Conservation (phyloP, 2,888 invertebrate genomes). For the Oscheius sp. region DNA sequence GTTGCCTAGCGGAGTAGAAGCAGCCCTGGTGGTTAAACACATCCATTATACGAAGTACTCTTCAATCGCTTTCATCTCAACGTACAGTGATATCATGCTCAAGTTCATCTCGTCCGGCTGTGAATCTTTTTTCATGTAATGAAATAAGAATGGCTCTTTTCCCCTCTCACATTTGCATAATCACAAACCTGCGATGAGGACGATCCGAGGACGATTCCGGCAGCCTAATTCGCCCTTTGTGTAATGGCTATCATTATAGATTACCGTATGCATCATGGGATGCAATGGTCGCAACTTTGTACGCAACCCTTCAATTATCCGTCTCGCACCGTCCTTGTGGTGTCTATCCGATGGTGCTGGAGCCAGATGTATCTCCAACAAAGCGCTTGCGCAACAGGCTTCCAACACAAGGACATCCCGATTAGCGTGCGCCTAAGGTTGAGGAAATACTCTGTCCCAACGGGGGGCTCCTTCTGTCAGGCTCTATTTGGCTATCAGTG, state of each 20-base stretch:
- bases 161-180: slow-evolving; percentile 25
- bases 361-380: slow-evolving; percentile 19
- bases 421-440: neutral
- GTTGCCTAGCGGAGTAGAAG: slow-evolving; percentile 15
- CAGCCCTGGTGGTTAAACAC: slow-evolving; percentile 23
- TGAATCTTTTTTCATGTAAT: slow-evolving; percentile 26
- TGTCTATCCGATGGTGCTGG: slow-evolving; percentile 11
- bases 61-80: slow-evolving; percentile 21
- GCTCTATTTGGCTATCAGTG: slow-evolving; percentile 37
- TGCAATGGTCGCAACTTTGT: slow-evolving; percentile 35
- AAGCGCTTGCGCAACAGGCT: slow-evolving; percentile 22
- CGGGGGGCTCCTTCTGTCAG: slow-evolving; percentile 31
- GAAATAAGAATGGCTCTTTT: neutral
- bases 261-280: slow-evolving; percentile 32
- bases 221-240: slow-evolving; percentile 36
- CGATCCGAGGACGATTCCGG: slow-evolving; percentile 27
- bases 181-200: neutral
- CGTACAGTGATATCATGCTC: slow-evolving; percentile 28
- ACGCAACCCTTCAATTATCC: slow-evolving; percentile 38
- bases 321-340: slow-evolving; percentile 19
- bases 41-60: slow-evolving; percentile 30
- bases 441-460: neutral
- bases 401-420: slow-evolving; percentile 1
- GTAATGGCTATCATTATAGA: slow-evolving; percentile 32
- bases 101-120: slow-evolving; percentile 15